These are phyloP conservation scores for Rhincodon typus DNA, from an alignment of 2,797 vertebrate genomes.

Conservation along the genomic window DNA sequence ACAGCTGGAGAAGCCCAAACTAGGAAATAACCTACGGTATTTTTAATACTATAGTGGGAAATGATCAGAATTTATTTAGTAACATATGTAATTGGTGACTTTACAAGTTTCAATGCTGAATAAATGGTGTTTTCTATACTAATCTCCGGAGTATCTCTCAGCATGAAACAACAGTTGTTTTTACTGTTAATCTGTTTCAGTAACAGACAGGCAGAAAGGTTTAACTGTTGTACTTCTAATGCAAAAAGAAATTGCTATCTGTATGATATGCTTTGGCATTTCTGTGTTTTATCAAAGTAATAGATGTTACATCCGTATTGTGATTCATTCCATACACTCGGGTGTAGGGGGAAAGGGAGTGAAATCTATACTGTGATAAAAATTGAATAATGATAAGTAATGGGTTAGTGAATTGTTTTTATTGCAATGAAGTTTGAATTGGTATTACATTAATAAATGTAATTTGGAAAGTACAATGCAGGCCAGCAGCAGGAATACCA, in stretches of 20 bases:
- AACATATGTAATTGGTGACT: background rate
- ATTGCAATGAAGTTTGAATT: background rate
- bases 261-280: background rate
- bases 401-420: background rate
- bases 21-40: background rate
- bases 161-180: background rate
- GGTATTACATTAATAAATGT: background rate
- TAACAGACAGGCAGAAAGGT: background rate
- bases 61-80: background rate
- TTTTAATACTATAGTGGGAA: background rate
- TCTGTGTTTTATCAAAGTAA: background rate
- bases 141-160: background rate
- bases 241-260: background rate
- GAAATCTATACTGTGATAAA: background rate
- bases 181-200: background rate
- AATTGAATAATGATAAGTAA: background rate
- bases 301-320: background rate
- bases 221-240: background rate
- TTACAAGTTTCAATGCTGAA: background rate
- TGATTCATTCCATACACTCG: background rate
- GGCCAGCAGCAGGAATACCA: background rate
- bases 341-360: background rate
- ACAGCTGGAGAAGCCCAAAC: background rate
- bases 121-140: background rate
- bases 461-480: background rate